A percentile compares a stretch with the other conserved stretches of the same genome.
Conservation (phyloP, 2,797 vertebrate species). For the Phyllotis vaccarum region DNA sequence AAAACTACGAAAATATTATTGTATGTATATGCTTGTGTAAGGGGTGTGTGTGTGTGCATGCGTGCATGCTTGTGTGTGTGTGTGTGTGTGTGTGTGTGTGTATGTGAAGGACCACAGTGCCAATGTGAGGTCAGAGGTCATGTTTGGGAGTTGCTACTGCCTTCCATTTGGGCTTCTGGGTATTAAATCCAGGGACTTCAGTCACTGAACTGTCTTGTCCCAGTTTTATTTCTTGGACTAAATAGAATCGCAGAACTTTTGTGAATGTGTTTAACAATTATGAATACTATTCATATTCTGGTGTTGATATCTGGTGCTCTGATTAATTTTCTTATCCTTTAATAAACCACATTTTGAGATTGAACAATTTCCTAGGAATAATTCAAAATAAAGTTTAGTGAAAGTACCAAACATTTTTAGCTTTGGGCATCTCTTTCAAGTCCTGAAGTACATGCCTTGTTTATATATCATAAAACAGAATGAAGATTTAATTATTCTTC, state of each 20-base stretch:
- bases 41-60: background rate
- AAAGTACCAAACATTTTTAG: background rate
- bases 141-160: background rate
- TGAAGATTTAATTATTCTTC: conserved; percentile 2
- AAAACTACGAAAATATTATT: background rate
- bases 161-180: background rate
- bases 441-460: background rate
- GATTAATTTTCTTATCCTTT: conserved; percentile 10
- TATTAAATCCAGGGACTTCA: background rate
- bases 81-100: background rate
- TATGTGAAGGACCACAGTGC: background rate
- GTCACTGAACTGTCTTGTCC: background rate
- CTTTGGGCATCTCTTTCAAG: background rate
- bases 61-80: too few relatives aligned
- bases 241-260: background rate
- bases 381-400: background rate
- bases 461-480: conserved; percentile 29
- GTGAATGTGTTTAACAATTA: background rate
- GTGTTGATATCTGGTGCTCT: background rate
- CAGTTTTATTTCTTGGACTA: background rate
- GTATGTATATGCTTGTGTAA: background rate
- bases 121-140: background rate
- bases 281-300: background rate
- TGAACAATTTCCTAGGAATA: background rate
- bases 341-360: background rate